These are phyloP conservation scores for Petrosia ficiformis DNA, from an alignment of 37 sponge, comb jelly and placozoan genomes.

Conservation along the genomic window DNA sequence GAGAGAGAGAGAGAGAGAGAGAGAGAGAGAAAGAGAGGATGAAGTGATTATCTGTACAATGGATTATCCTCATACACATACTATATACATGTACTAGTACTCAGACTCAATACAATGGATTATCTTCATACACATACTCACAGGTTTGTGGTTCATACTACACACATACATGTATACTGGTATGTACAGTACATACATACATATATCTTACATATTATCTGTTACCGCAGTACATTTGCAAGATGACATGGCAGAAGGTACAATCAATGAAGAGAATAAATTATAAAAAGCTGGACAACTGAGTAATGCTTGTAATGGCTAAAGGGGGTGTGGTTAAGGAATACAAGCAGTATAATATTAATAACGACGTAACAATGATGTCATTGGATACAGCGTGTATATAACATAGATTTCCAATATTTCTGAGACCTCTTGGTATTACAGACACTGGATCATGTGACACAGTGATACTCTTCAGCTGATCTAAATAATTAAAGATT, in stretches of 20 bases:
- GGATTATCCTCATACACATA: no score
- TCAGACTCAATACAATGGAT: no score
- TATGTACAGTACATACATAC: no score
- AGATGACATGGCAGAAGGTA: conserved; percentile 26
- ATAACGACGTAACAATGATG: no score
- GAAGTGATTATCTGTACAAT: no score
- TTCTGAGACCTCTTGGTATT: conserved; percentile 85
- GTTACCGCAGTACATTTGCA: conserved; percentile 49
- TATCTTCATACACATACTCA: no score
- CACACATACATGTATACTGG: no score
- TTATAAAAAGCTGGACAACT: conserved; percentile 58
- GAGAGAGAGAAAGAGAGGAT: no score
- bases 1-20: no score
- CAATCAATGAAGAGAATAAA: conserved; percentile 39
- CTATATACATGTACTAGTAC: no score
- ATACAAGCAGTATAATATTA: not conserved
- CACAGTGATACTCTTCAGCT: conserved; percentile 28
- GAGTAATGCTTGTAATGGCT: conserved; percentile 80
- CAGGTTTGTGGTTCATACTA: no score
- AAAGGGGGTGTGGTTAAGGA: not conserved
- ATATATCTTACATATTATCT: conserved; percentile 75
- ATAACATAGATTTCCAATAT: conserved; percentile 84
- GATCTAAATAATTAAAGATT: conserved; percentile 48
- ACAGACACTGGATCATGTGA: conserved; percentile 23
- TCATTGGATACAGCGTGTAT: conserved; percentile 90